A percentile compares a stretch with the other conserved stretches of the same genome.
These are phyloP conservation scores for Barnardius zonarius DNA, from an alignment of 2,113 vertebrate genomes.

Conservation along the genomic window DNA sequence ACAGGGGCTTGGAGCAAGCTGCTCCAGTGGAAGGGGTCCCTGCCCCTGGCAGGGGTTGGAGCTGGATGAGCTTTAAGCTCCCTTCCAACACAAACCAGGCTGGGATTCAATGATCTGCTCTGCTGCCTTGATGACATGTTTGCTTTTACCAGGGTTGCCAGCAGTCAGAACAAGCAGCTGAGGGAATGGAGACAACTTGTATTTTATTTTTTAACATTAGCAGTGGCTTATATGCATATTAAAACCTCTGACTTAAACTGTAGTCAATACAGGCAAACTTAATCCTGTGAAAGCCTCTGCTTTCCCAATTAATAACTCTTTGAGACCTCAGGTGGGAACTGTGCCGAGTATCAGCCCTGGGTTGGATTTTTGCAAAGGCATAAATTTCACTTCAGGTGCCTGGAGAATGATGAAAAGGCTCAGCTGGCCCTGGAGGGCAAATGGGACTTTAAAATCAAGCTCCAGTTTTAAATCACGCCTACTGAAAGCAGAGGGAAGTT, in stretches of 20 bases:
- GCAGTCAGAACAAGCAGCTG: not conserved
- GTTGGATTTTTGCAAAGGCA: not conserved
- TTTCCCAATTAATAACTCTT: constrained; percentile 8
- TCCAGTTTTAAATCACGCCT: not conserved
- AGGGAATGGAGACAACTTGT: not conserved
- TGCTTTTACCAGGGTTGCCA: not conserved
- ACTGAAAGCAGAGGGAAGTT: not conserved
- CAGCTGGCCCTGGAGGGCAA: not conserved
- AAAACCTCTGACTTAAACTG: not conserved
- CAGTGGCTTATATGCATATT: not conserved
- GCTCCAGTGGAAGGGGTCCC: not conserved
- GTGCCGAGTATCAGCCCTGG: not conserved
- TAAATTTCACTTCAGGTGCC: not conserved
- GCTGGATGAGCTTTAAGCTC: not conserved
- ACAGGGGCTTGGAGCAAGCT: not conserved
- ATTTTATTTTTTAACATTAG: not conserved
- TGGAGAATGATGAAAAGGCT: not conserved
- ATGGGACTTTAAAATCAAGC: not conserved
- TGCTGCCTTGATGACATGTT: not conserved
- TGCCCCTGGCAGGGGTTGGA: not conserved
- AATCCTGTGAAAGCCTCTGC: not conserved
- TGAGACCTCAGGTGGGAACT: not conserved
- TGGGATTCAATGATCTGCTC: not conserved
- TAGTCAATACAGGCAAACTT: not conserved
- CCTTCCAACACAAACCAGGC: not conserved